Conservation (phyloP, 92 coral and sea anemone species). For the Meandrina meandrites region DNA sequence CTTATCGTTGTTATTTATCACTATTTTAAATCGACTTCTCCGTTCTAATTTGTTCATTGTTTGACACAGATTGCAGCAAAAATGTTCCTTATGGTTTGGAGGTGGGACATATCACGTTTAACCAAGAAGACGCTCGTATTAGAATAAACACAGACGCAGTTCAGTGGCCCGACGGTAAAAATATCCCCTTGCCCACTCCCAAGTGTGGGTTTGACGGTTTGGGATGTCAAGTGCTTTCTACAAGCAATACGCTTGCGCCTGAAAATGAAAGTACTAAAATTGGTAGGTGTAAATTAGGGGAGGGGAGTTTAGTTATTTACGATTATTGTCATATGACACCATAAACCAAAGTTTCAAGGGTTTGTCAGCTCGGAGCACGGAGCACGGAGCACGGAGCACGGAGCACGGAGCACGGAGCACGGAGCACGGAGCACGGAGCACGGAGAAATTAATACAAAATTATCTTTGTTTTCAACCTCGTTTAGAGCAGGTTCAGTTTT, state of each 20-base stretch:
- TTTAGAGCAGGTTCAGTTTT: too few species aligned
- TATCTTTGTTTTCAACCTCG: too few species aligned
- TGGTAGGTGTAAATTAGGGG: not conserved
- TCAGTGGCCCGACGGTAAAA: slow-evolving; percentile 54
- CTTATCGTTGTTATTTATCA: not conserved
- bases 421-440: too few species aligned
- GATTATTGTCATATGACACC: too few species aligned
- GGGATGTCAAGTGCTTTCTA: slow-evolving; percentile 38
- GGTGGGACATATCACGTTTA: slow-evolving; percentile 18
- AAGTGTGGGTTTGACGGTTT: slow-evolving; percentile 54
- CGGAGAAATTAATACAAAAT: too few species aligned
- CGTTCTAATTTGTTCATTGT: not conserved
- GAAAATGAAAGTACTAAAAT: not conserved
- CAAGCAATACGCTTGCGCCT: not conserved
- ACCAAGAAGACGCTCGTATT: slow-evolving; percentile 46
- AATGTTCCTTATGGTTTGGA: not conserved
- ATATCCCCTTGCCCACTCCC: slow-evolving; percentile 40
- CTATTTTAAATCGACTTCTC: not conserved
- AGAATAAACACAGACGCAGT: not conserved
- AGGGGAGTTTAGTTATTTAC: too few species aligned
- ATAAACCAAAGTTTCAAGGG: too few species aligned
- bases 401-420: too few species aligned
- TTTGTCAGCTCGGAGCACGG: too few species aligned
- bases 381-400: too few species aligned
- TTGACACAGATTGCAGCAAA: not conserved